phyloP scores from a whole-genome alignment of 2,113 vertebrate genomes.

The Sphaerodactylus townsendi region DNA sequence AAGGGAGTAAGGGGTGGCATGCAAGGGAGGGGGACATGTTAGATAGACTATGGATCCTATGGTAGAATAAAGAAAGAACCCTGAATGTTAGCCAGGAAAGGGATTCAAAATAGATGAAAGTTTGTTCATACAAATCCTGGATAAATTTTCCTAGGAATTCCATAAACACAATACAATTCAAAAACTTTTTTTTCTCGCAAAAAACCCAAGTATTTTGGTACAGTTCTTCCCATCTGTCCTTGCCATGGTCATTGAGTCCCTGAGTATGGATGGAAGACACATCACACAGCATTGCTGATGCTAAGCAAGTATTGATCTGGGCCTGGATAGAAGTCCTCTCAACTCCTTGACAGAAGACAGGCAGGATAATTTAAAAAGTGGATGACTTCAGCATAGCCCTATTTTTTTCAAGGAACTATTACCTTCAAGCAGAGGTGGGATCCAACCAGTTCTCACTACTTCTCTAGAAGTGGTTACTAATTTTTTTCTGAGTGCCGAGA shows the following conservation, averaged over 20 bases:
- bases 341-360: too few species aligned
- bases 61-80: not conserved
- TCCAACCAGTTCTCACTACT: too few species aligned
- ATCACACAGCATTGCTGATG: too few species aligned
- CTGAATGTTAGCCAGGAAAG: not conserved
- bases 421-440: too few species aligned
- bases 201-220: not conserved
- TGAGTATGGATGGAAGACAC: too few species aligned
- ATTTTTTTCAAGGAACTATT: not conserved
- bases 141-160: not conserved
- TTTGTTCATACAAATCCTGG: not conserved
- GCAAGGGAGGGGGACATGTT: too few species aligned
- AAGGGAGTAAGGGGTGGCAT: too few species aligned
- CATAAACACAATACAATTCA: not conserved
- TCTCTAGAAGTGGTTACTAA: too few species aligned
- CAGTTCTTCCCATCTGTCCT: not conserved
- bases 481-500: too few species aligned
- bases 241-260: not conserved
- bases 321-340: too few species aligned
- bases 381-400: not conserved
- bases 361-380: not conserved
- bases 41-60: too few species aligned
- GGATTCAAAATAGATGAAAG: not conserved
- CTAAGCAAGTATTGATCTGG: too few species aligned
- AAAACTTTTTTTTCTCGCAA: conserved; percentile 10